Percentiles rank a stretch among this genome's conserved stretches.
Conservation (phyloP, 2,113 vertebrate genomes). For the Trinectes maculatus region DNA sequence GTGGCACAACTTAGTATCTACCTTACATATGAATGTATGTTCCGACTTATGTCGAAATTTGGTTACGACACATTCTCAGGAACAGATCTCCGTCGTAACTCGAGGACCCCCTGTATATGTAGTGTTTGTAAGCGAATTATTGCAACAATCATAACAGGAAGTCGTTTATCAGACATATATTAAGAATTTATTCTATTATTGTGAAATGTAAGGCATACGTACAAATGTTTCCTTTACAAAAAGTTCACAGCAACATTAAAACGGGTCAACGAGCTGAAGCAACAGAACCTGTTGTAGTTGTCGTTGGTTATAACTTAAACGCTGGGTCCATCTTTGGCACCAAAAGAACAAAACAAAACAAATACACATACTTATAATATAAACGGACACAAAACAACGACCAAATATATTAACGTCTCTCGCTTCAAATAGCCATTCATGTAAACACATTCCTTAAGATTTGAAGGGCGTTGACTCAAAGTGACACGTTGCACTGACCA, state of each 20-base stretch:
- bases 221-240: conserved; percentile 77
- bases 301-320: conserved; percentile 79
- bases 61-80: too few relatives aligned
- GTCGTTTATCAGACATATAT: conserved; percentile 78
- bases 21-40: too few relatives aligned
- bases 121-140: background rate
- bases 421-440: conserved; percentile 79
- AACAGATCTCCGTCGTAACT: too few relatives aligned
- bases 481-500: conserved; percentile 71
- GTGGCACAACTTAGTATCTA: too few relatives aligned
- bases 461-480: conserved; percentile 45
- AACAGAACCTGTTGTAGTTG: conserved; percentile 62
- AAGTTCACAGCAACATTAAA: conserved; percentile 81
- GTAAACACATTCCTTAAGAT: conserved; percentile 78
- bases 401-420: conserved; percentile 85
- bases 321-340: conserved; percentile 83
- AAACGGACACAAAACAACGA: conserved; percentile 51
- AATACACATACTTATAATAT: conserved; percentile 58
- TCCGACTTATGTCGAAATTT: too few relatives aligned
- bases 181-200: conserved; percentile 81
- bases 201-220: conserved; percentile 82
- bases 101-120: too few relatives aligned
- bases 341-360: conserved; percentile 64
- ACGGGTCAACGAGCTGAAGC: conserved; percentile 76
- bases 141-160: conserved; percentile 15